A percentile compares a stretch with the other conserved stretches of the same genome.
These are phyloP conservation scores for Drosophila hamatofila DNA, from an alignment of 2,888 invertebrate species.

Conservation along the genomic window DNA sequence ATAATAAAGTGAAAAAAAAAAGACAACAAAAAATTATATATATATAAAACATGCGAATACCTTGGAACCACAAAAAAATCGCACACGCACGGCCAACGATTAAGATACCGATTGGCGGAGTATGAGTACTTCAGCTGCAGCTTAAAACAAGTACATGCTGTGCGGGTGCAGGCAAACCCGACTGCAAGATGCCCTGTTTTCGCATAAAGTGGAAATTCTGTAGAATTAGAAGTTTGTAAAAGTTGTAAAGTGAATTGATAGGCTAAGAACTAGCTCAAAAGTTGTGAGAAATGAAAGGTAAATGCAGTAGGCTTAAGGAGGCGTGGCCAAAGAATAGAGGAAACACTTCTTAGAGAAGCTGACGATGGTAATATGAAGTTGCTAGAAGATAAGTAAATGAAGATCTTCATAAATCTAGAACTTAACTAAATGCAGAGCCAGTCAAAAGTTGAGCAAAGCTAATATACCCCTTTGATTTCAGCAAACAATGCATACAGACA, in stretches of 20 bases:
- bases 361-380: too few species aligned
- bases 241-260: not conserved
- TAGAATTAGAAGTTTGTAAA: not conserved
- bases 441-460: not conserved
- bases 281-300: not conserved
- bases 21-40: slow-evolving; percentile 29
- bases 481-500: not conserved
- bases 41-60: slow-evolving; percentile 70
- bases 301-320: not conserved
- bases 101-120: slow-evolving; percentile 62
- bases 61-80: slow-evolving; percentile 74
- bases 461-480: not conserved
- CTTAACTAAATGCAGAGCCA: too few species aligned
- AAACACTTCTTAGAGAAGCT: too few species aligned
- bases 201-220: too few species aligned
- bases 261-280: not conserved
- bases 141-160: slow-evolving; percentile 22
- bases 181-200: not conserved
- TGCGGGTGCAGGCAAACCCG: not conserved
- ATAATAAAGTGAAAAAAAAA: slow-evolving; percentile 50
- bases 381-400: too few species aligned
- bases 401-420: too few species aligned
- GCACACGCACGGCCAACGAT: slow-evolving; percentile 76
- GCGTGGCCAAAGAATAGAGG: not conserved
- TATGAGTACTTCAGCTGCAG: slow-evolving; percentile 61